These are phyloP conservation scores for Actinemys pallida DNA, from an alignment of 2,113 vertebrate species.

Conservation along the genomic window DNA sequence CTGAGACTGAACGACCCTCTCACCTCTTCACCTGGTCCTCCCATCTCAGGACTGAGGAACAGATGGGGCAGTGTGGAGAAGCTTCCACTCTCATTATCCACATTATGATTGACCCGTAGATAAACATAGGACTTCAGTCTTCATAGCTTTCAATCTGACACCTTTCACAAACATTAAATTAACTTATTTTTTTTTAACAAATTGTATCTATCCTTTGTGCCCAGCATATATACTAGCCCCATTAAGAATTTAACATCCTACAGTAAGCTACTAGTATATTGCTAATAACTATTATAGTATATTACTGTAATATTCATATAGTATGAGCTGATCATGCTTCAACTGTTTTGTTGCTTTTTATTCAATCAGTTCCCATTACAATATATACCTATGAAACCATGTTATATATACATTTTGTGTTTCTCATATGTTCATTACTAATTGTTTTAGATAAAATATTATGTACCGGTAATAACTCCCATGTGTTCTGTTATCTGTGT, in stretches of 20 bases:
- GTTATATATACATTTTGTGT: neutral
- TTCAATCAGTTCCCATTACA: neutral
- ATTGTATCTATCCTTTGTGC: neutral
- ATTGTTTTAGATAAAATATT: neutral
- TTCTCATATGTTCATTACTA: neutral
- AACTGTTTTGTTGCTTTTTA: neutral
- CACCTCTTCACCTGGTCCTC: neutral
- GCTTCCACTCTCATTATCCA: neutral
- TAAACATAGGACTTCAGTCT: neutral
- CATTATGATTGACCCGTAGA: neutral
- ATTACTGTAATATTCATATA: neutral
- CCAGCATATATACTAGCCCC: conserved; percentile 1
- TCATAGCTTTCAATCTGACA: conserved; percentile 29
- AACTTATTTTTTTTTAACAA: conserved; percentile 21
- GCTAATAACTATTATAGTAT: neutral
- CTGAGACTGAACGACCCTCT: neutral
- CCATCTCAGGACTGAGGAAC: neutral
- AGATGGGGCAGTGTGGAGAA: neutral
- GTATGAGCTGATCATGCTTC: neutral
- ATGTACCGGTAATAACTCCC: neutral
- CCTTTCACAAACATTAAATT: conserved; percentile 48
- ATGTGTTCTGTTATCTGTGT: neutral
- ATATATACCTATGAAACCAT: neutral
- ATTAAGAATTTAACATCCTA: conserved; percentile 9
- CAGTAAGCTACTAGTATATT: rapidly evolving